Evolutionary conservation across 2,113 vertebrate genomes (phyloP), one percentile per base, ranked within the genome.

Genomic region (Seriola quinqueradiata): DNA sequence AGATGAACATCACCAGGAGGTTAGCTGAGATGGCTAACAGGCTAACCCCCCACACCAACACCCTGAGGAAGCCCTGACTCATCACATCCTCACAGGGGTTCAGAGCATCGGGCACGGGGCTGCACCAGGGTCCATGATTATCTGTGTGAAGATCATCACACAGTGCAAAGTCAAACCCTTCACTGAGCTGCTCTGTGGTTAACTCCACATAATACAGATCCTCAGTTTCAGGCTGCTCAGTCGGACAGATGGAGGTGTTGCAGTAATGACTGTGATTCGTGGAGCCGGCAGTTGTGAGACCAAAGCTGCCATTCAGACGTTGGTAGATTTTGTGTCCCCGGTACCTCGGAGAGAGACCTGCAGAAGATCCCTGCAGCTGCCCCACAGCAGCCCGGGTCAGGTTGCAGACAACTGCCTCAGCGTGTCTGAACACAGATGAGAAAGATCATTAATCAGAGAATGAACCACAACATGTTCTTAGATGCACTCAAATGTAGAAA

Each of bases 71-170:
- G 0, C 83, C 87, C 21, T 95, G 96, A 14, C 97, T 97, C 96
- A 98, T 97, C 63, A 98, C 96, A 70, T 98, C 97, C 73, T 98
- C 97, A 23, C 97, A 98, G 38, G 97, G 97, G 87, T 98, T 98
- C 89, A 98, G 96, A 25, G 96, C 97, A 42, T 98, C 97, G 0
- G 97, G 95, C 38, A 94, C 89, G 4, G 97, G 97, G 0, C 90
- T 94, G 61, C 97, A 98, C 48, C 90, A 73, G 12, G 97, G 93
- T 0, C 95, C 93, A 50, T 95, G 95, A 2, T 61, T 90, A 9
- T 90, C 93, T n/a, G 9, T 3, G 23, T 59, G 19, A 3, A 25
- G 48, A 11, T 83, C 75, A 48, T 95, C 93, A 0, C 97, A 98
- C 34, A 96, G 75, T 0, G 85, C 92, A 1, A 96, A 96, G 85